A percentile compares a stretch with the other conserved stretches of the same genome.
Conservation (phyloP, 2,797 vertebrate species). For the Anguilla megastoma region DNA sequence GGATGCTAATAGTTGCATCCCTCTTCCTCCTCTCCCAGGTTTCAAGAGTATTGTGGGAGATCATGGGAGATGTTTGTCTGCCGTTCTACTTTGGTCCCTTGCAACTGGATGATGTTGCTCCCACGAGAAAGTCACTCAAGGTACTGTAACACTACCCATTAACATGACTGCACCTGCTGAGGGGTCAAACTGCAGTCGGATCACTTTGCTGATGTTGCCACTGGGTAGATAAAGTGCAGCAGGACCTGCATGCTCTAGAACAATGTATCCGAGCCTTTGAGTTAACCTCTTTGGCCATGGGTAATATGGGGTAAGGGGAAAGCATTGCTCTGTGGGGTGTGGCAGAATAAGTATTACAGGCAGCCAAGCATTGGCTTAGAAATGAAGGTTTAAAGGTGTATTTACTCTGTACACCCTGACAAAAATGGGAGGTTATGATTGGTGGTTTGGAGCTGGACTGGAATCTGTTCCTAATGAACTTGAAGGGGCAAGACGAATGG, state of each 20-base stretch:
- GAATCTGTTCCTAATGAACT: no score
- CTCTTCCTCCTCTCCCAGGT: slow-evolving; percentile 62
- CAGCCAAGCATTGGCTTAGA: no score
- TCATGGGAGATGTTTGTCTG: slow-evolving; percentile 79
- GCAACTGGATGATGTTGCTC: slow-evolving; percentile 45
- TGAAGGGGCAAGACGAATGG: no score
- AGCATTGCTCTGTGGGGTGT: background rate
- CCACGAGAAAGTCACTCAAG: slow-evolving; percentile 62
- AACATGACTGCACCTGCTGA: background rate
- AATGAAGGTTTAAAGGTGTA: no score
- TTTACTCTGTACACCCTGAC: no score
- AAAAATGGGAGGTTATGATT: no score
- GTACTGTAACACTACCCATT: slow-evolving; percentile 51
- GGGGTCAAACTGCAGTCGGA: background rate
- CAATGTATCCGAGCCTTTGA: background rate
- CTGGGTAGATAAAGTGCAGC: background rate
- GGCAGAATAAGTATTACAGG: background rate
- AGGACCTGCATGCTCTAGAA: background rate
- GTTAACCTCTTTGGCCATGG: background rate
- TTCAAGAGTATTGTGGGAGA: slow-evolving; percentile 71
- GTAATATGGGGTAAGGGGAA: background rate
- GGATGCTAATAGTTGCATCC: background rate
- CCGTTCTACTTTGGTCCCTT: slow-evolving; percentile 71
- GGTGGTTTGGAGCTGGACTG: no score
- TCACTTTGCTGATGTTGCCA: background rate